Conservation (phyloP, 2,888 invertebrate genomes). For the Sepiola atlantica region DNA sequence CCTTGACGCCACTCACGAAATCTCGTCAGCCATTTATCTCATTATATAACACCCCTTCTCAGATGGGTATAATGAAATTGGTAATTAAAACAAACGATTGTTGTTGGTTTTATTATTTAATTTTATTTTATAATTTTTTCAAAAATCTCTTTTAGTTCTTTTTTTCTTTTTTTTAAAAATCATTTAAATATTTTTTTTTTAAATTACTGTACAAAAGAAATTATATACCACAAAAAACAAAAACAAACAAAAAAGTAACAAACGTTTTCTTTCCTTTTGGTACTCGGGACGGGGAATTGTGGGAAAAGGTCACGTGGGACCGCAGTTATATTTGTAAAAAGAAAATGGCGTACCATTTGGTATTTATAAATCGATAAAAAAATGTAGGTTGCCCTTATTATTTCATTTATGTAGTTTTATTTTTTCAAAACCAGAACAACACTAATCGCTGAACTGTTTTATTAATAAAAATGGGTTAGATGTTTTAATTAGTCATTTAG, state of each 20-base stretch:
- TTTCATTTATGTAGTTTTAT: neutral
- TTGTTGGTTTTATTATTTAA: too few species aligned
- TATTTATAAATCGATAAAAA: neutral
- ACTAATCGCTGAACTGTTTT: neutral
- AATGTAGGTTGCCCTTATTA: neutral
- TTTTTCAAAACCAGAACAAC: neutral
- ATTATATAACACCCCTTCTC: too few species aligned
- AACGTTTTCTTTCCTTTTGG: neutral
- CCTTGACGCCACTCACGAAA: too few species aligned
- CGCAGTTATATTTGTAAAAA: neutral
- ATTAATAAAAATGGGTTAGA: neutral
- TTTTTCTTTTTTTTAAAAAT: neutral
- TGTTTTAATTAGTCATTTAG: neutral
- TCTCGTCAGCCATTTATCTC: too few species aligned
- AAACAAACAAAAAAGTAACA: neutral
- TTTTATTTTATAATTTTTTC: neutral
- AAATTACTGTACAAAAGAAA: neutral
- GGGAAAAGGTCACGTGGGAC: neutral
- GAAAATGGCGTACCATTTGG: neutral
- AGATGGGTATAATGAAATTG: too few species aligned
- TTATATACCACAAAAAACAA: conserved; percentile 15
- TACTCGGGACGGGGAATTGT: neutral
- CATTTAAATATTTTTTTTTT: neutral
- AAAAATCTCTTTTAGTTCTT: neutral
- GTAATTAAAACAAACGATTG: neutral